Evolutionary conservation across 2,113 vertebrate species (phyloP).

Genomic region (Pitta sordida): DNA sequence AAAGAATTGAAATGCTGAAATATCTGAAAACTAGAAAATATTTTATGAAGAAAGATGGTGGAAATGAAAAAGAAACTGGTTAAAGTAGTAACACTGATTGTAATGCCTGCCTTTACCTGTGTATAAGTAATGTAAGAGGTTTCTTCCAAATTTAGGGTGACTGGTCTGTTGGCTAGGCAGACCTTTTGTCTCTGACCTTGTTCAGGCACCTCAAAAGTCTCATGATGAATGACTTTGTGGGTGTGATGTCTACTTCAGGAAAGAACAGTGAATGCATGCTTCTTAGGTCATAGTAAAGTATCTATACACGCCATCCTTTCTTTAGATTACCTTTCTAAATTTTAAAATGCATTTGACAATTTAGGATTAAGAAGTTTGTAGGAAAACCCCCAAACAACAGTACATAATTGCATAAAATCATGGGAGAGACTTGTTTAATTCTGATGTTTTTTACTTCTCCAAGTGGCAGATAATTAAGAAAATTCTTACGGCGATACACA

Average conservation of each 20-base stretch:
- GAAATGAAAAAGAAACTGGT: background rate
- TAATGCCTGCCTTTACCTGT: background rate
- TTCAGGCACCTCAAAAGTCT: background rate
- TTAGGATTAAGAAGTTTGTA: background rate
- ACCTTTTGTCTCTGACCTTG: background rate
- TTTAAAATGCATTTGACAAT: background rate
- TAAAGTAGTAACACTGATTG: background rate
- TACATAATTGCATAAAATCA: background rate
- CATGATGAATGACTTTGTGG: background rate
- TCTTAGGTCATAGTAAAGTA: background rate
- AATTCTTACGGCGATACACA: background rate
- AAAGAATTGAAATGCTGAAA: background rate
- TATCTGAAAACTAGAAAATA: background rate
- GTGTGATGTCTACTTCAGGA: background rate
- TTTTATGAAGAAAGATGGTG: background rate
- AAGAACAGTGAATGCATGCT: background rate
- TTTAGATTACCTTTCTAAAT: background rate
- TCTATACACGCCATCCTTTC: background rate
- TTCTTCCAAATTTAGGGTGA: background rate
- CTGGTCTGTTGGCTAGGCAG: background rate
- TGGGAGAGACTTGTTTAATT: background rate
- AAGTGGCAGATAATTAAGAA: background rate
- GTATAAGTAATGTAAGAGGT: background rate
- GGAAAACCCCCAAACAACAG: background rate
- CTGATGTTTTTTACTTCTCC: background rate